These are phyloP conservation scores for Excalfactoria chinensis DNA, from an alignment of 2,113 vertebrate genomes.

Conservation along the genomic window DNA sequence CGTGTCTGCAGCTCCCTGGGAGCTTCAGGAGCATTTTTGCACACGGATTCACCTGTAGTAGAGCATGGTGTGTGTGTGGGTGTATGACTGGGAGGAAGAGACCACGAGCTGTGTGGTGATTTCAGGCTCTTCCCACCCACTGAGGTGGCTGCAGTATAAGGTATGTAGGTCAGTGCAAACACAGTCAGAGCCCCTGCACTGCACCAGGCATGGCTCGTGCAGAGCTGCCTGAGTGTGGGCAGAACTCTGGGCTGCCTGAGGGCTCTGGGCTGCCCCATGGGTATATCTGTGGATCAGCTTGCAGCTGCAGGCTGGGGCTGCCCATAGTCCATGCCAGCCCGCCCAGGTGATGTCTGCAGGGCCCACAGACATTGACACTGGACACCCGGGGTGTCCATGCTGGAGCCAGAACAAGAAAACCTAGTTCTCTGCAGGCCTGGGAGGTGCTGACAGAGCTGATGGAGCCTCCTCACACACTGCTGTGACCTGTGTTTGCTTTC, in stretches of 20 bases:
- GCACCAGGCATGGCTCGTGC: fast-evolving
- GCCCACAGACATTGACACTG: fast-evolving
- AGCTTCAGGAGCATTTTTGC: neutral
- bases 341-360: neutral
- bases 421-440: neutral
- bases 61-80: fast-evolving
- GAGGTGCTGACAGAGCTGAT: neutral
- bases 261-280: fast-evolving
- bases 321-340: neutral
- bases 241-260: fast-evolving
- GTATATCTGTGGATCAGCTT: neutral
- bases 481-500: neutral
- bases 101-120: fast-evolving
- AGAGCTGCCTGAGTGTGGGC: fast-evolving
- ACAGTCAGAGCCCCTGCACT: neutral
- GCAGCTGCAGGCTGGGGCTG: neutral
- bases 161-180: neutral
- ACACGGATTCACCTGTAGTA: neutral
- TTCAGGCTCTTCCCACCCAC: neutral
- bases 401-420: neutral
- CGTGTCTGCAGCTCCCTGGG: neutral
- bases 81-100: fast-evolving
- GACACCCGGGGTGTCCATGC: neutral
- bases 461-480: too few species aligned
- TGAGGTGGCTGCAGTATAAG: neutral